These are phyloP conservation scores for Zygothrica quintamaculata DNA, from an alignment of 2,888 invertebrate genomes.

Conservation along the genomic window DNA sequence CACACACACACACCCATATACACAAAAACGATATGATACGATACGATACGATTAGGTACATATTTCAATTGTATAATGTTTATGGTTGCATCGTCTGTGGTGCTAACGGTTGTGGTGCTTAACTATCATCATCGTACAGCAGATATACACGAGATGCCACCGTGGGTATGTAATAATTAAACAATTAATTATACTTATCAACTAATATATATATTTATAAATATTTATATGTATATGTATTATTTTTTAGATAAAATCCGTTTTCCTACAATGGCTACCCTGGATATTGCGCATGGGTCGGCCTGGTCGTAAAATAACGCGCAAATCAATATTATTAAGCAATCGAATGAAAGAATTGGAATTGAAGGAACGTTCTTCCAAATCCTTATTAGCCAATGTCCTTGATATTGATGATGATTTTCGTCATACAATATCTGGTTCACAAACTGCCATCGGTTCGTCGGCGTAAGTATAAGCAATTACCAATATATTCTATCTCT, in stretches of 20 bases:
- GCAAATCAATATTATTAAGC: constrained; percentile 95
- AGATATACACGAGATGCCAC: constrained; percentile 98
- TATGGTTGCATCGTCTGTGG: constrained; percentile 99
- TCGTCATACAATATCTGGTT: constrained; percentile 88
- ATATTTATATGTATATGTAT: not conserved
- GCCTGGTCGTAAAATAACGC: constrained; percentile 96
- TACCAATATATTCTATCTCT: not conserved
- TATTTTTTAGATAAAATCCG: constrained; percentile 90
- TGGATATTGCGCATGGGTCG: constrained; percentile 98
- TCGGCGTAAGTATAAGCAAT: constrained; percentile 86
- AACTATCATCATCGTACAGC: constrained; percentile 99
- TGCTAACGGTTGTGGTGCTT: constrained; percentile 97
- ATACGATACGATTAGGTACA: constrained; percentile 94
- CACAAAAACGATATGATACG: too few relatives aligned
- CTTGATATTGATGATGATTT: constrained; percentile 98
- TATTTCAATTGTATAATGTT: constrained; percentile 99
- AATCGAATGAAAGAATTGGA: constrained; percentile 96
- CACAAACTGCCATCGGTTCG: constrained; percentile 87
- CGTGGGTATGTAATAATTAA: constrained; percentile 90
- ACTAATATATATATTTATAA: not conserved
- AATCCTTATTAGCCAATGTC: constrained; percentile 96
- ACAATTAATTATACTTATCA: not conserved
- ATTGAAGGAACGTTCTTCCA: constrained; percentile 96
- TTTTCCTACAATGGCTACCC: constrained; percentile 98
- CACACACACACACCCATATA: constrained; percentile 16